Conservation (phyloP, 2,888 invertebrate species). For the Brassicogethes aeneus region DNA sequence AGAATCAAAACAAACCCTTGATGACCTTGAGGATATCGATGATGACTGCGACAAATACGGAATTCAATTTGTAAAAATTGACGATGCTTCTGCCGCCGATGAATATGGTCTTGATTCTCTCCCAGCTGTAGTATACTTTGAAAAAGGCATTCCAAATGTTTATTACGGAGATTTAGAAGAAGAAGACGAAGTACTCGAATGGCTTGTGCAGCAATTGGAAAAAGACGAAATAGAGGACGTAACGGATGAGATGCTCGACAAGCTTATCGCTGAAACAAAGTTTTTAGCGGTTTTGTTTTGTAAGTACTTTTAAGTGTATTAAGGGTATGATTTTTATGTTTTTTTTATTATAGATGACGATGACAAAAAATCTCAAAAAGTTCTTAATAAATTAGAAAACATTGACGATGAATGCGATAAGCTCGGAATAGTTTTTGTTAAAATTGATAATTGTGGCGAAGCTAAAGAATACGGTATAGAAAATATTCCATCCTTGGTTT, state of each 20-base stretch:
- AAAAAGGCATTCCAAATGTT: constrained; percentile 85
- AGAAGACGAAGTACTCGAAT: constrained; percentile 81
- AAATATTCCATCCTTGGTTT: constrained; percentile 76
- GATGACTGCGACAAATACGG: constrained; percentile 89
- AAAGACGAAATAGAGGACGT: constrained; percentile 93
- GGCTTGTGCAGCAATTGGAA: constrained; percentile 80
- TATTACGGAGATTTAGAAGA: constrained; percentile 86
- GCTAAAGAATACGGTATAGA: constrained; percentile 87
- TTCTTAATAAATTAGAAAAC: constrained; percentile 81
- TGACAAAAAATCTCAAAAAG: constrained; percentile 76
- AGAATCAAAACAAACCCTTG: constrained; percentile 76
- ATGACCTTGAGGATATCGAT: constrained; percentile 85
- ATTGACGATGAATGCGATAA: constrained; percentile 90
- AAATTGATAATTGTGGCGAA: constrained; percentile 85
- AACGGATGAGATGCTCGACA: constrained; percentile 89
- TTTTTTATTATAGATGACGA: constrained; percentile 70
- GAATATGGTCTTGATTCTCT: constrained; percentile 77
- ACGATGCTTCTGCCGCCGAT: constrained; percentile 72
- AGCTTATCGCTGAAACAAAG: constrained; percentile 79
- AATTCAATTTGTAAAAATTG: constrained; percentile 89
- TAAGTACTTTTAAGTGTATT: constrained; percentile 52
- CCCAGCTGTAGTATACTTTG: constrained; percentile 86
- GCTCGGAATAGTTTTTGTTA: constrained; percentile 83
- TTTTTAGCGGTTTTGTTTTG: constrained; percentile 86
- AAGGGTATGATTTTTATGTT: constrained; percentile 3